Base-by-base conservation (phyloP, 1,140 invertebrate genomes). In the Liolophura sinensis region DNA sequence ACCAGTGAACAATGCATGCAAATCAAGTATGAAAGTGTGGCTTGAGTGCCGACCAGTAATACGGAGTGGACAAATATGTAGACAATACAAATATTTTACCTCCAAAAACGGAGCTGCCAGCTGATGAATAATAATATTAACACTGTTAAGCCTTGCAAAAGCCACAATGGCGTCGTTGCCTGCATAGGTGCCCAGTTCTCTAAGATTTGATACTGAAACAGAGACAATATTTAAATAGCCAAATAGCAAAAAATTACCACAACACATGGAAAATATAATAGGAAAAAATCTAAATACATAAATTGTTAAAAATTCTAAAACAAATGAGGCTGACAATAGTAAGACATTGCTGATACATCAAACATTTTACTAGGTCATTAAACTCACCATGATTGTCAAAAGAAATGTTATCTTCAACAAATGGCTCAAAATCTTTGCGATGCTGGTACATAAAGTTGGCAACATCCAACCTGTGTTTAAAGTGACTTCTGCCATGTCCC, bases 131-230 rank as follows among this genome's bases (percentile, higher is more conserved):
- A 87, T 82, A 52, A 88, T 81, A 59, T 82, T 86, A 1, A 87
- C 82, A 66, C 82, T 73, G 65, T 86, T 82, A 1, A 86, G 74
- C 27, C 86, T 76, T 24, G 87, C 85, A 79, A 88, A 88, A 15
- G 87, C 86, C 22, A 88, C 87, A 64, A 88, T 85, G 31, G 85
- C 85, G 75, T 88, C 86, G 72, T 88, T 88, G n/a, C 87, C 87
- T 48, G 83, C 87, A 80, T 86, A 88, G 1, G 86, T 87, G 9
- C 87, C 87, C 40, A 82, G 73, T 66, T 85, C 82, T 62, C 81
- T 78, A 25, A 88, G 73, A 65, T 78, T 78, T 47, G 74, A 72
- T 60, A 88, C 85, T 87, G 79, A 54, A 82, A 78, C 54, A 60
- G 25, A 65, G 16, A 18, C 15, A 22, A 62, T 62, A 62, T 20